Conservation (phyloP, 2,113 vertebrate genomes). For the Athene cunicularia region DNA sequence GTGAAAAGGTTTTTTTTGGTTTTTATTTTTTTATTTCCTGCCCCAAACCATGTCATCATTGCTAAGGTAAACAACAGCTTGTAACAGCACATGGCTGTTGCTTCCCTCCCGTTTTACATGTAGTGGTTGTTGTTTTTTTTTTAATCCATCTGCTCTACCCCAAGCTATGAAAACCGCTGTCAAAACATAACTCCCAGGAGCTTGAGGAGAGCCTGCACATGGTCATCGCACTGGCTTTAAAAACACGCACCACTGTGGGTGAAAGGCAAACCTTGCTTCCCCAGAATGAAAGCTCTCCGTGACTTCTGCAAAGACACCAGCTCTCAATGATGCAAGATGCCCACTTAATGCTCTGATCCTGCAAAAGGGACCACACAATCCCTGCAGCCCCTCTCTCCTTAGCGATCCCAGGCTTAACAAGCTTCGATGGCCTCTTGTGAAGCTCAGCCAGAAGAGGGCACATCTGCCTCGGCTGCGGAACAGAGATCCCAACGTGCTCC, state of each 20-base stretch:
- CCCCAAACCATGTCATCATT: too few species aligned
- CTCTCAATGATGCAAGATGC: fast-evolving
- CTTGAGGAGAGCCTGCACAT: fast-evolving
- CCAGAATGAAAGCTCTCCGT: background rate
- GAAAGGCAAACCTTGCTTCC: background rate
- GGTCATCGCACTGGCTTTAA: fast-evolving
- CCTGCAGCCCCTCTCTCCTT: background rate
- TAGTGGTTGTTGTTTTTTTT: background rate
- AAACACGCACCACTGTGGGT: too few species aligned
- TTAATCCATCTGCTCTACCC: background rate
- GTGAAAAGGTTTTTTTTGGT: background rate
- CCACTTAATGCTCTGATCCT: background rate
- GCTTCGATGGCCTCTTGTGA: fast-evolving
- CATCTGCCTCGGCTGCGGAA: background rate
- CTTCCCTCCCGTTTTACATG: background rate
- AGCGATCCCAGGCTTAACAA: fast-evolving
- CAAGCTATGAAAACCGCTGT: background rate
- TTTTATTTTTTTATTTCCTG: background rate
- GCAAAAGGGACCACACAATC: fast-evolving
- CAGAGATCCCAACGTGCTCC: fast-evolving
- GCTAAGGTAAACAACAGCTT: background rate
- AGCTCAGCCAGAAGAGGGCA: background rate
- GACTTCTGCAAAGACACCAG: background rate
- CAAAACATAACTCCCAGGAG: background rate
- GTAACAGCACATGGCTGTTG: background rate